Evolutionary conservation across 1,140 invertebrate genomes (phyloP), one percentile per base, ranked within the genome.

Genomic region (Megalonaias nervosa): DNA sequence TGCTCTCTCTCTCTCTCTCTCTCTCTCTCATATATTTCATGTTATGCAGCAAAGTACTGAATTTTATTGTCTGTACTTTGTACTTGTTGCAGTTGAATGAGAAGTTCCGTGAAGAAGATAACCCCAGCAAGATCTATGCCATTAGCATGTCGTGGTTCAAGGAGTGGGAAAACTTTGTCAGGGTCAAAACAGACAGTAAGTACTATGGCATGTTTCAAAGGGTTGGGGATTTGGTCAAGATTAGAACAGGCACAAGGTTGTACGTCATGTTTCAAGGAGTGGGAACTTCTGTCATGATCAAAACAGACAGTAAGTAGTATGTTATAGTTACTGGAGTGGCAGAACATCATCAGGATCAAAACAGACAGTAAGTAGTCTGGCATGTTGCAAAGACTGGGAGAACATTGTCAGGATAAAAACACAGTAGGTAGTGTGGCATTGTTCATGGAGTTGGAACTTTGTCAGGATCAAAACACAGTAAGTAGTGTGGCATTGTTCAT

Each of bases 291-390:
- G 95, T 97, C 13, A 92, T 94, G 61, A 94, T 94, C 72, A 94
- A 94, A 86, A 94, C 94, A 38, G 84, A 89, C 68, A 85, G 90
- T 91, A 87, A 83, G 86, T 78, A 38, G 19, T 21, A 96, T 96
- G 94, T 93, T 93, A 48, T 98, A 97, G 97, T 95, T 97, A 88
- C 93, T 95, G 17, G 94, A 95, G 75, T 98, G 97, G 97, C 95
- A 98, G 88, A 94, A 93, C 66, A 98, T 97, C 91, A 95, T 97
- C 13, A 92, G 94, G 61, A 94, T 94, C 72, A 94, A 94, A 86
- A 94, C 94, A 38, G 84, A 88, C 68, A 85, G 90, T 91, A 87
- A 83, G 86, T 76, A 9, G 3, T 48, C 0, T 48, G 38, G 6
- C 38, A 48, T 48, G 2, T 23, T 93, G 94, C 82, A 92, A 93